Evolutionary conservation across 1,140 invertebrate genomes (phyloP).

Genomic region (Eulimnadia texana): DNA sequence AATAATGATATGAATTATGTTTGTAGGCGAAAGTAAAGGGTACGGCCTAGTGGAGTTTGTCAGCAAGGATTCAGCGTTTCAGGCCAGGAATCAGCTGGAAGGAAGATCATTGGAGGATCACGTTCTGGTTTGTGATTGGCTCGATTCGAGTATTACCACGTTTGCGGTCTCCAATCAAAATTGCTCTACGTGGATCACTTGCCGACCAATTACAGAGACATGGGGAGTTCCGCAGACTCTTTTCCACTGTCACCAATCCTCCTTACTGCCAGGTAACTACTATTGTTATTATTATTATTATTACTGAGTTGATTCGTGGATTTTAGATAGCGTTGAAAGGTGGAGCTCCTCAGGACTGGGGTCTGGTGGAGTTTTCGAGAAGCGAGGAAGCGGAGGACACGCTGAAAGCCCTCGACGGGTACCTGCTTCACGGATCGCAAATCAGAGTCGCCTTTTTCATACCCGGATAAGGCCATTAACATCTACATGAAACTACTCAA

Average conservation of each 20-base stretch:
- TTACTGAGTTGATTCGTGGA: background rate
- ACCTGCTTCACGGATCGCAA: slow-evolving; percentile 29
- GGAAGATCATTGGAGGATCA: slow-evolving; percentile 30
- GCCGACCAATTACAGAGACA: slow-evolving; percentile 37
- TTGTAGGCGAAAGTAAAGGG: slow-evolving; percentile 39
- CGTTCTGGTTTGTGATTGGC: slow-evolving; percentile 38
- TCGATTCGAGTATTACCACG: slow-evolving; percentile 34
- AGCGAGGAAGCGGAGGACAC: slow-evolving; percentile 37
- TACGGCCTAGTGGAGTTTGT: slow-evolving; percentile 45
- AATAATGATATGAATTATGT: no score
- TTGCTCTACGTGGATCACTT: slow-evolving; percentile 38
- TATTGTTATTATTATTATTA: background rate
- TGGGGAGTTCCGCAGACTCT: slow-evolving; percentile 38
- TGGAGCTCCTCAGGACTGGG: slow-evolving; percentile 39
- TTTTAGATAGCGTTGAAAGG: slow-evolving; percentile 39
- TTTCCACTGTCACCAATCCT: slow-evolving; percentile 36
- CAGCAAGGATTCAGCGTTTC: slow-evolving; percentile 33
- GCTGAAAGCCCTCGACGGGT: slow-evolving; percentile 30
- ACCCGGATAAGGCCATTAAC: slow-evolving; percentile 39
- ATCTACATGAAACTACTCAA: slow-evolving; percentile 37
- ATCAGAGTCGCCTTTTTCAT: slow-evolving; percentile 41
- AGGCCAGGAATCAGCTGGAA: slow-evolving; percentile 35
- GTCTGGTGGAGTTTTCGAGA: slow-evolving; percentile 37
- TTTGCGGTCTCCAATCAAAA: slow-evolving; percentile 38
- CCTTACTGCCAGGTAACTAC: slow-evolving; percentile 40